Percentiles rank a stretch among this genome's conserved stretches.
Evolutionary conservation across 1,140 invertebrate species (phyloP).

Genomic region (Drosophila sechellia): DNA sequence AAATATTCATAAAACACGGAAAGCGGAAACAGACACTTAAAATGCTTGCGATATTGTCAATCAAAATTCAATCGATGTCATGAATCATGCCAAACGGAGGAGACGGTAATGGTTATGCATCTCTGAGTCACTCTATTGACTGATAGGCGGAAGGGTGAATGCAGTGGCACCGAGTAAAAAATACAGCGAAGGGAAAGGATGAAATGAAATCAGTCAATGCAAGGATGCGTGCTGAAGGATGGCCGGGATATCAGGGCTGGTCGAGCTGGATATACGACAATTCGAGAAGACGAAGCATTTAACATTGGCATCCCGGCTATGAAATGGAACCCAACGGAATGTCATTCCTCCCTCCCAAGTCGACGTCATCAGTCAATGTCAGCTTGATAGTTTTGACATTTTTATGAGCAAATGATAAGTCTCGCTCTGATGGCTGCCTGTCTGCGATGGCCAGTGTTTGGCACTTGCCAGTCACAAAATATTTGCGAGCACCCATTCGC

Average conservation of each 20-base stretch:
- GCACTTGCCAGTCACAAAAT: conserved; percentile 67
- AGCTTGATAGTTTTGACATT: conserved; percentile 81
- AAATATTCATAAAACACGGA: conserved; percentile 59
- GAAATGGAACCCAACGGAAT: conserved; percentile 35
- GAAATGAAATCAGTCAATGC: conserved; percentile 69
- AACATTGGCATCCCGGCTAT: conserved; percentile 61
- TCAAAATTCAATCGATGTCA: conserved; percentile 84
- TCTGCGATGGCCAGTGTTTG: conserved; percentile 77
- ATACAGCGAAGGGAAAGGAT: conserved; percentile 30
- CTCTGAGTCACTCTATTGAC: conserved; percentile 57
- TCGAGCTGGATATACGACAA: conserved; percentile 46
- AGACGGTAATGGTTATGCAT: conserved; percentile 48
- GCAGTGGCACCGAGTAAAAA: conserved; percentile 37
- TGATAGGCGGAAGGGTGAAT: conserved; percentile 37
- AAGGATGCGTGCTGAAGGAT: conserved; percentile 67
- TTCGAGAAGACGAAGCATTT: conserved; percentile 63
- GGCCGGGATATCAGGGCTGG: conserved; percentile 1
- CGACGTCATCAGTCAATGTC: conserved; percentile 78
- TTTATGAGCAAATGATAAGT: conserved; percentile 81
- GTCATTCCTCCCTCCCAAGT: conserved; percentile 1
- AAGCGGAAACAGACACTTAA: conserved; percentile 84
- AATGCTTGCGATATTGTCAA: conserved; percentile 84
- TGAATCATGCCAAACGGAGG: conserved; percentile 68
- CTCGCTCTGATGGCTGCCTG: conserved; percentile 59
- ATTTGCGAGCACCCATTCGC: conserved; percentile 24